These are phyloP conservation scores for Epistrophe grossulariae DNA, from an alignment of 2,888 invertebrate species.

Conservation along the genomic window DNA sequence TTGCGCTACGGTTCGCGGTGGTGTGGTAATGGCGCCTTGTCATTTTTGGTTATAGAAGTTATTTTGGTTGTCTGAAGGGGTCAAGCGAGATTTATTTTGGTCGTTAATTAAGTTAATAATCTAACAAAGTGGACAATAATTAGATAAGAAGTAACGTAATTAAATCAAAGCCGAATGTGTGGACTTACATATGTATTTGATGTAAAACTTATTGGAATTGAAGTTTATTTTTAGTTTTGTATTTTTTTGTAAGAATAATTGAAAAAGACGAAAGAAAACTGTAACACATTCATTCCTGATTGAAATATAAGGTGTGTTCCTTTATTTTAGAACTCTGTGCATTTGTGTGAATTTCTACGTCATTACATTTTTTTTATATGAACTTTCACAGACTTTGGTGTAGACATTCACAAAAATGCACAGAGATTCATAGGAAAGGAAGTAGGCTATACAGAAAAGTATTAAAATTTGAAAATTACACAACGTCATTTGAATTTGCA, in stretches of 20 bases:
- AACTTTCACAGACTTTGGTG: too few relatives aligned
- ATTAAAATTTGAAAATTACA: too few relatives aligned
- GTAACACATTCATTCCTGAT: too few relatives aligned
- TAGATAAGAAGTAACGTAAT: conserved; percentile 31
- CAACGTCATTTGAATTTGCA: too few relatives aligned
- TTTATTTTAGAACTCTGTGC: too few relatives aligned
- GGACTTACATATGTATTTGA: not conserved
- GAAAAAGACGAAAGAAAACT: too few relatives aligned
- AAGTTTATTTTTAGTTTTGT: not conserved
- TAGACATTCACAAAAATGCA: too few relatives aligned
- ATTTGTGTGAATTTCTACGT: too few relatives aligned
- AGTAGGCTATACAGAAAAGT: too few relatives aligned
- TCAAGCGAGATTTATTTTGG: conserved; percentile 49
- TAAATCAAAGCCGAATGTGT: conserved; percentile 21
- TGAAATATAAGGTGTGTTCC: too few relatives aligned
- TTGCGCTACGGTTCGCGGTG: not conserved
- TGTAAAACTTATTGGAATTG: conserved; percentile 4
- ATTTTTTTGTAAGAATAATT: not conserved
- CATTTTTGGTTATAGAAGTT: conserved; percentile 3
- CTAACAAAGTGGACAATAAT: conserved; percentile 16
- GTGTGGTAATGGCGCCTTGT: conserved; percentile 8
- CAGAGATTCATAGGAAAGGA: too few relatives aligned
- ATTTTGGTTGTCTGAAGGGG: conserved; percentile 35
- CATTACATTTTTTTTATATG: too few relatives aligned
- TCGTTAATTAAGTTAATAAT: conserved; percentile 55